These are phyloP conservation scores for Phyllostomus hastatus DNA, from an alignment of 2,113 vertebrate species.

Conservation along the genomic window DNA sequence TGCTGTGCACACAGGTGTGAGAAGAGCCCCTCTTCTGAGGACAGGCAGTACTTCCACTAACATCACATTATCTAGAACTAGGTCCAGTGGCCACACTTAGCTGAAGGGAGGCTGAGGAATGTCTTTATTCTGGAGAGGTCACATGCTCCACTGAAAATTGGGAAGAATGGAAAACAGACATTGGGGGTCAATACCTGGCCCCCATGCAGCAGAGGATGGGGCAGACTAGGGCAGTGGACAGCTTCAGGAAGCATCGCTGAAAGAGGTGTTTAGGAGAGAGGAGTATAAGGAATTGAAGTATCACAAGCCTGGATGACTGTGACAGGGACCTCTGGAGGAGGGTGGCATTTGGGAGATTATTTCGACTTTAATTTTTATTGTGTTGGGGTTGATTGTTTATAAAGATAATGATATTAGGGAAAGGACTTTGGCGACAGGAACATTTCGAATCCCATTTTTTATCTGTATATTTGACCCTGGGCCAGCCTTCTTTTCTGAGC, in stretches of 20 bases:
- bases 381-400: not conserved
- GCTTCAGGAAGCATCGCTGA: not conserved
- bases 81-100: not conserved
- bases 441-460: not conserved
- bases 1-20: not conserved
- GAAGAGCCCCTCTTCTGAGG: not conserved
- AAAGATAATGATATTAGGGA: not conserved
- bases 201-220: not conserved
- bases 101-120: not conserved
- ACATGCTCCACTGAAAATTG: not conserved
- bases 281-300: not conserved
- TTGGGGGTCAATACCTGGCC: not conserved
- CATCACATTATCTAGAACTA: not conserved
- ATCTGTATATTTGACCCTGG: not conserved
- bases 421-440: not conserved
- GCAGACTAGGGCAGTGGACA: not conserved
- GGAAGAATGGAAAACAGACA: not conserved
- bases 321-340: not conserved
- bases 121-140: not conserved
- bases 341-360: not conserved
- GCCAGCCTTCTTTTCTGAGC: not conserved
- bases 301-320: not conserved
- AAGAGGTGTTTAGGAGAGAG: not conserved
- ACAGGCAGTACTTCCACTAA: not conserved
- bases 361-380: not conserved